phyloP scores from a whole-genome alignment of 2,113 vertebrate species.

The Geothlypis trichas region DNA sequence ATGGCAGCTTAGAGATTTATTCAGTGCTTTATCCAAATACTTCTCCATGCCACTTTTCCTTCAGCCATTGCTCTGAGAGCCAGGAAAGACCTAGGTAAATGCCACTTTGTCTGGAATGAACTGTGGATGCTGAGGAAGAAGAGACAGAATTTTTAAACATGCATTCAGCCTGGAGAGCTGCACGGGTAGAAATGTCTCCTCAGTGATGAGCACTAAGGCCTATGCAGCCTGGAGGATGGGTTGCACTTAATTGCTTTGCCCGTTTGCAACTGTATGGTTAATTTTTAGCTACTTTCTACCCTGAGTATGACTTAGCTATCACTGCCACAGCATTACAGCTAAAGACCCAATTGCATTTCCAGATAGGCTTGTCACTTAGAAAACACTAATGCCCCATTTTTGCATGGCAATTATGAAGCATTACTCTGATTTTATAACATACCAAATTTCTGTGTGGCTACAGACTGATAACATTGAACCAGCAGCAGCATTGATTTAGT shows the following conservation, averaged over 20 bases:
- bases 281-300: conserved; percentile 50
- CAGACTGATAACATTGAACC: conserved; percentile 49
- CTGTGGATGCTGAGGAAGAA: background rate
- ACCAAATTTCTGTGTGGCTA: conserved; percentile 29
- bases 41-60: background rate
- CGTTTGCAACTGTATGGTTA: conserved; percentile 28
- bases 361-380: conserved; percentile 44
- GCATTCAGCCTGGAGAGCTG: background rate
- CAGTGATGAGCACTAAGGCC: background rate
- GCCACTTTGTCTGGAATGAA: background rate
- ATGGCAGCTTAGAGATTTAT: background rate
- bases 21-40: background rate
- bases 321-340: background rate
- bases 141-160: background rate
- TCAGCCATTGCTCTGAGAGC: background rate
- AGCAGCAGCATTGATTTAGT: conserved; percentile 45
- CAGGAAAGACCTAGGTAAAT: background rate
- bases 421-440: conserved; percentile 48
- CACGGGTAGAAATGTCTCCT: background rate
- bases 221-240: background rate
- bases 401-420: conserved; percentile 47
- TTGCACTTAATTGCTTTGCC: conserved; percentile 34
- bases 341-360: conserved; percentile 7
- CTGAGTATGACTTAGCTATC: conserved; percentile 18
- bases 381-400: conserved; percentile 57